Evolutionary conservation across 2,113 vertebrate species (phyloP).

Genomic region (Microtus oregoni): DNA sequence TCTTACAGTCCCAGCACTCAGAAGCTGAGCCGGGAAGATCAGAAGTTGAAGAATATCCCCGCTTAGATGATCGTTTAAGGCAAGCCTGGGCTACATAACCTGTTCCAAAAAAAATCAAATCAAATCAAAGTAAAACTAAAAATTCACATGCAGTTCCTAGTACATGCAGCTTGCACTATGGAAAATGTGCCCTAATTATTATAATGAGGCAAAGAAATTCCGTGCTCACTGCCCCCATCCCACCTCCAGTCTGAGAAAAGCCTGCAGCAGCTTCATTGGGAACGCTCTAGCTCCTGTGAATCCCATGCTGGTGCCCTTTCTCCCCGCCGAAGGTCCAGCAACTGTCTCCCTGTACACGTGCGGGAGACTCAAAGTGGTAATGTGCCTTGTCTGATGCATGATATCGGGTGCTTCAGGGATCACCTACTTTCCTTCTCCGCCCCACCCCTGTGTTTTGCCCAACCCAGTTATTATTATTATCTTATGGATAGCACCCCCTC

Average conservation of each 20-base stretch:
- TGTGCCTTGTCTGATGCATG: neutral
- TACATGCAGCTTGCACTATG: neutral
- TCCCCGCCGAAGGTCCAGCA: neutral
- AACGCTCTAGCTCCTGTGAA: neutral
- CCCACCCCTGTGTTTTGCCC: neutral
- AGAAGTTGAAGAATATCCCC: neutral
- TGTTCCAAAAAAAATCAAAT: neutral
- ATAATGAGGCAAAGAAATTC: neutral
- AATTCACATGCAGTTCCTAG: constrained; percentile 13
- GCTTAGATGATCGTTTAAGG: neutral
- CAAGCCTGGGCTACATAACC: neutral
- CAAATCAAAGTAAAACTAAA: neutral
- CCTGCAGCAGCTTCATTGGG: neutral
- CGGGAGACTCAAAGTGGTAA: neutral
- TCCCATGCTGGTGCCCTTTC: neutral
- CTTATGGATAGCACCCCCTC: neutral
- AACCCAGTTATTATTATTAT: neutral
- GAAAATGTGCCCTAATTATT: neutral
- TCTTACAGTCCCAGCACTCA: neutral
- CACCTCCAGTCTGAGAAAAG: neutral
- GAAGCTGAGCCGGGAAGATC: neutral
- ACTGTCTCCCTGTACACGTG: constrained; percentile 21
- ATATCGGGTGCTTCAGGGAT: neutral
- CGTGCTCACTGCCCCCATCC: neutral
- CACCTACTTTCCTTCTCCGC: neutral